Evolutionary conservation across 2,113 vertebrate species (phyloP).

Genomic region (Catharus minimus): DNA sequence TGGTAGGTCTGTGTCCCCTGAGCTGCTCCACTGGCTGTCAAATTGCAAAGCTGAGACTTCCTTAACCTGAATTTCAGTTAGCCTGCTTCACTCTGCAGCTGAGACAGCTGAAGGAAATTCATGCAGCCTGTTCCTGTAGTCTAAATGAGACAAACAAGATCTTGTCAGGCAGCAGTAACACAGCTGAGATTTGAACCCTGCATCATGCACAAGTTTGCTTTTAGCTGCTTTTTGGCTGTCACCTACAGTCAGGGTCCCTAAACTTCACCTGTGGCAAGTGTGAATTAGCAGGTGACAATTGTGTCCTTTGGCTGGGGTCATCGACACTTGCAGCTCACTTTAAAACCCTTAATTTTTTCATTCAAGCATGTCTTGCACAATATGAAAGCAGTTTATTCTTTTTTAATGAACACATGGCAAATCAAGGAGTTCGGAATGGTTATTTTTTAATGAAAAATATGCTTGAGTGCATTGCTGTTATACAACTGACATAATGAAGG

Average conservation of each 20-base stretch:
- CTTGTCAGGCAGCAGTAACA: background rate
- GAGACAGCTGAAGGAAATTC: background rate
- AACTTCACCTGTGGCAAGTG: background rate
- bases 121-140: background rate
- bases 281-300: background rate
- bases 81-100: background rate
- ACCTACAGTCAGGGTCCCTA: background rate
- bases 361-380: background rate
- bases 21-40: background rate
- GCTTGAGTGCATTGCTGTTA: background rate
- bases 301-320: background rate
- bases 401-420: background rate
- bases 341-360: background rate
- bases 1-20: background rate
- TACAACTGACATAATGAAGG: background rate
- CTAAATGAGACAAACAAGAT: background rate
- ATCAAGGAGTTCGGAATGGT: background rate
- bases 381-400: background rate
- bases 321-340: background rate
- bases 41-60: background rate
- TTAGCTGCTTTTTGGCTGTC: background rate
- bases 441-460: background rate
- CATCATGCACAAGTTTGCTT: background rate
- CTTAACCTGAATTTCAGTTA: background rate
- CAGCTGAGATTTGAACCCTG: accelerated